These are phyloP conservation scores for Eumaeus atala DNA, from an alignment of 1,140 invertebrate genomes.

Conservation along the genomic window DNA sequence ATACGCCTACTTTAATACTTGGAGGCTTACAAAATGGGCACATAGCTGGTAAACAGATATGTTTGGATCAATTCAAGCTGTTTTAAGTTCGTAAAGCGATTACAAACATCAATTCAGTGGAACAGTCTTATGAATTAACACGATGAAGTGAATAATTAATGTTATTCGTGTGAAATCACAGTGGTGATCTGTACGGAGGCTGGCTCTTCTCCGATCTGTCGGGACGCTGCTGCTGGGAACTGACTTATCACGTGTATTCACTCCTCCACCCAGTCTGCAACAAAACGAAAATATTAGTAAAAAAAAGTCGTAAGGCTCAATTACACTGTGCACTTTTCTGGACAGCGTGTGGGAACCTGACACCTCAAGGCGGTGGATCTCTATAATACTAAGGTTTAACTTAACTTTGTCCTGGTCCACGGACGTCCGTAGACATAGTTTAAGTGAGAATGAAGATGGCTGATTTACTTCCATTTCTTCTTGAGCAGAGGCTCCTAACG, in stretches of 20 bases:
- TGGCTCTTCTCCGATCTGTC: constrained; percentile 10
- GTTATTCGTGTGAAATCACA: constrained; percentile 40
- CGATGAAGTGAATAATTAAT: constrained; percentile 41
- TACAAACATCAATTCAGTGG: constrained; percentile 66
- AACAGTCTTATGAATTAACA: constrained; percentile 63
- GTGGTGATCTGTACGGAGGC: constrained; percentile 27
- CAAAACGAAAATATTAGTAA: constrained; percentile 16
- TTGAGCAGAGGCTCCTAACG: no score
- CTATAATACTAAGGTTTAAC: no score
- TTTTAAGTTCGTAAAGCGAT: constrained; percentile 35
- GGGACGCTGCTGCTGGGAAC: constrained; percentile 20
- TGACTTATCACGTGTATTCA: constrained; percentile 71
- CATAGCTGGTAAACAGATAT: constrained; percentile 39
- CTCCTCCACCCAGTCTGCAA: constrained; percentile 69
- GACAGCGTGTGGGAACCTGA: no score
- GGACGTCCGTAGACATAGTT: no score
- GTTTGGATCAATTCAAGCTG: constrained; percentile 30
- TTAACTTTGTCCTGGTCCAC: no score
- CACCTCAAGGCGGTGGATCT: no score
- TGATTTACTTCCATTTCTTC: not conserved
- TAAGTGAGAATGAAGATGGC: no score
- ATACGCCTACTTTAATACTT: constrained; percentile 54
- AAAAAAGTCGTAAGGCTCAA: not conserved
- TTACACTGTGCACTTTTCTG: no score
- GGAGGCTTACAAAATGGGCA: constrained; percentile 53